Evolutionary conservation across 2,888 invertebrate genomes (phyloP), one percentile per base, ranked within the genome.

Genomic region (Alsophila aescularia): DNA sequence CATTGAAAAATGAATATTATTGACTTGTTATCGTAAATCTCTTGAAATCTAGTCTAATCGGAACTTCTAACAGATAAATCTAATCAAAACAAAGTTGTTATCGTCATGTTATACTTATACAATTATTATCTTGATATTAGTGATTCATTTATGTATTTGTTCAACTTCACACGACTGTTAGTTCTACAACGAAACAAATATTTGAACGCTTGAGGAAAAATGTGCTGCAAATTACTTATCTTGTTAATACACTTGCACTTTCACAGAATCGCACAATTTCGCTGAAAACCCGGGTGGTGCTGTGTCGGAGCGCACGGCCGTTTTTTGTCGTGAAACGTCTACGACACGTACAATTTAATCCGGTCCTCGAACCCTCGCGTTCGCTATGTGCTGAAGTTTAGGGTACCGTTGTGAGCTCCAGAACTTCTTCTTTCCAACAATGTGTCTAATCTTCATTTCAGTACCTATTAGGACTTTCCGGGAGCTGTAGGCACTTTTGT

Each of bases 41-140:
- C 50, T 59, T 42, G 35, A 49, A 62, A 53, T 60, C 62, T 60
- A 60, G 62, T 63, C 60, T 62, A 45, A 58, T 55, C 52, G 52
- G 36, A 32, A 36, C 42, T 50, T 52, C 44, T 44, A 34, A 52
- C 29, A 36, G 52, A 57, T 52, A 45, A 50, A 42, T 36, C 37
- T 31, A 49, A 42, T 37, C 35, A 52, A 62, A 59, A 41, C 18
- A 21, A 31, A 42, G 36, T 41, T 32, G 10, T 40, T 49, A 54
- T 48, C 34, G n/a, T 48, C 27, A 49, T 54, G 9, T 31, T 37
- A 24, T 41, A n/a, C n/a, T 37, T 42, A 37, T 15, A 12, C 3
- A 16, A 21, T 31, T 43, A 31, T 37, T 14, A 8, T 47, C 24
- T 5, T 18, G 2, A 27, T 27, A 27, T 15, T 40, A 27, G 14